Conservation (phyloP, 2,888 invertebrate genomes). For the Tethea ocularis region DNA sequence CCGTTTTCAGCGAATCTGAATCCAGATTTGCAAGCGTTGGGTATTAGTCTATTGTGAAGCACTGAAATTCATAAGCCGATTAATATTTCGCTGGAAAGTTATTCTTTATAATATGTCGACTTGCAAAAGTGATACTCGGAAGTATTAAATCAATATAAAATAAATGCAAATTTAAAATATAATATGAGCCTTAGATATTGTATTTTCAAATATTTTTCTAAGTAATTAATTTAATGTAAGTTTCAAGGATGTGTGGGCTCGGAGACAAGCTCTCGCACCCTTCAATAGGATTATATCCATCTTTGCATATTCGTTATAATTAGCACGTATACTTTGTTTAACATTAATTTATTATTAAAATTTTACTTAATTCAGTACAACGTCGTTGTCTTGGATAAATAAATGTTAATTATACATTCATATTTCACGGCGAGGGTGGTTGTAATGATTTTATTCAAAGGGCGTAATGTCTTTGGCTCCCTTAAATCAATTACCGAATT, state of each 20-base stretch:
- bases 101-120: neutral
- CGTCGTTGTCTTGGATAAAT: conserved; percentile 11
- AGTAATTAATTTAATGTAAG: conserved; percentile 10
- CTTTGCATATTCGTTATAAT: conserved; percentile 44
- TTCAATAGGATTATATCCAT: conserved; percentile 41
- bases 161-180: neutral
- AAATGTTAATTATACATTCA: conserved; percentile 15
- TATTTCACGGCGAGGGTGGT: conserved; percentile 14
- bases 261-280: conserved; percentile 40
- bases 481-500: conserved; percentile 45
- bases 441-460: conserved; percentile 26
- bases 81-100: neutral
- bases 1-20: neutral
- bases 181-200: too few species aligned
- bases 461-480: conserved; percentile 38
- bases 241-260: conserved; percentile 18
- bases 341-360: conserved; percentile 25
- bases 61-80: neutral
- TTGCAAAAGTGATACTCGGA: too few species aligned
- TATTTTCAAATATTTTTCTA: neutral
- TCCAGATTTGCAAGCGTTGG: neutral
- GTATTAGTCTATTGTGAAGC: neutral
- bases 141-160: neutral
- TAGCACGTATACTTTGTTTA: conserved; percentile 24
- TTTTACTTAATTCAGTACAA: conserved; percentile 18